Base-by-base conservation (phyloP, 2,888 invertebrate species). In the Apantesis nais region DNA sequence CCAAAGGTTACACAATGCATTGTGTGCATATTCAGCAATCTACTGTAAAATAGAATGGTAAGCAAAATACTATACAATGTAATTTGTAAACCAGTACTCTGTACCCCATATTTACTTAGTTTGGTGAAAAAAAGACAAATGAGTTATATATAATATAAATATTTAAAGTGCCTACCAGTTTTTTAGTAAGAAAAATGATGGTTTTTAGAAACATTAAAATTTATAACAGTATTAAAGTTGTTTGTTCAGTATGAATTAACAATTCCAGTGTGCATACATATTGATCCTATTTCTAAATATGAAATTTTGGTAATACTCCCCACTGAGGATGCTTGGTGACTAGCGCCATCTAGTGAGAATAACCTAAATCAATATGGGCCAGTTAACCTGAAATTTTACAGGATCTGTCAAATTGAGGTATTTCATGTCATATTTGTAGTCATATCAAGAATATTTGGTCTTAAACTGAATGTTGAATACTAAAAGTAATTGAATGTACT, bases 261-360 rank as follows among this genome's bases (percentile, higher is more conserved):
- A 14, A 58, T 58, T 58, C 29, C 14, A 29, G 14, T 58, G 58
- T 58, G 14, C 29, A 0, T 58, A 58, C n/a, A n/a, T 65, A 12
- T 48, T n/a, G 52, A 16, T 34, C n/a, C 52, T 48, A 8, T 64
- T 14, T 12, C 34, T n/a, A 55, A 34, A 52, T 52, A n/a, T 34
- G 48, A 29, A 62, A 62, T 62, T 25, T 44, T 63, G 41, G 41
- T 44, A 63, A 31, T 29, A 44, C 41, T 68, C 22, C 61, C 37
- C 58, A 31, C 61, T 66, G 16, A 19, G 52, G n/a, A 58, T 60
- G 52, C 72, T 62, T 19, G 37, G 44, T 44, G 64, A 66, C 39
- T 65, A 75, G 71, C 80, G 76, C 80, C 81, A 81, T 82, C 81
- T 81, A 78, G 81, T 81, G 71, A 22, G 41, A 70, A 64, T 72